Base-by-base conservation (phyloP, 1,140 invertebrate species). In the Papilio dardanus region DNA sequence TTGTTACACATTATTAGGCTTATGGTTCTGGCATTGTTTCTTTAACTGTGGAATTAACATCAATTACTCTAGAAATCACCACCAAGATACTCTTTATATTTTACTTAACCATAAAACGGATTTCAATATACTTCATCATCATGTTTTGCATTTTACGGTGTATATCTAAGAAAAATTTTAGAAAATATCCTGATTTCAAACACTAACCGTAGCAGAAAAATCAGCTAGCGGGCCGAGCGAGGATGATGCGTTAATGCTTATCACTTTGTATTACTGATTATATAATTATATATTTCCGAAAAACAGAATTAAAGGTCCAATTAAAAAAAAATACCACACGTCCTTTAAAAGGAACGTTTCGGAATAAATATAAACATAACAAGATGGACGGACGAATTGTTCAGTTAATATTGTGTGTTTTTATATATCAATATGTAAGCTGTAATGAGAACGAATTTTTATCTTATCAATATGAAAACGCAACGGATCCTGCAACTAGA, bases 401-500 rank as follows among this genome's bases (percentile, higher is more conserved):
- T 4, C 14, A 16, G 19, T 50, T 50, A 19, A 21, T 50, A 8
- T 50, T 50, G 46, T n/a, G n/a, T 19, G 5, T 12, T 50, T 50
- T 50, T 1, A 21, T 50, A 21, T 50, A 21, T 21, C 46, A 50
- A 50, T 4, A 50, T 50, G 19, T 50, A 50, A 21, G 5, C 19
- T 50, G 46, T 21, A 50, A 19, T 50, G 46, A 21, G 5, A 6
- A 21, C 3, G 46, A 21, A 50, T 71, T 71, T 71, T 6, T 42
- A 16, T 71, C 68, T 14, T 42, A 71, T 46, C 37, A 21, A 5
- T 71, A 71, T 31, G 69, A 71, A 50, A 81, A 81, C 19, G 58
- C 40, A 75, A 78, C 79, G 10, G 66, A 81, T 21, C 79, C 77
- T 12, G 77, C 73, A 0, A 75, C 54, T 0, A 33, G 73, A 50